Base-by-base conservation (phyloP, 2,797 vertebrate species). In the Luscinia megarhynchos region DNA sequence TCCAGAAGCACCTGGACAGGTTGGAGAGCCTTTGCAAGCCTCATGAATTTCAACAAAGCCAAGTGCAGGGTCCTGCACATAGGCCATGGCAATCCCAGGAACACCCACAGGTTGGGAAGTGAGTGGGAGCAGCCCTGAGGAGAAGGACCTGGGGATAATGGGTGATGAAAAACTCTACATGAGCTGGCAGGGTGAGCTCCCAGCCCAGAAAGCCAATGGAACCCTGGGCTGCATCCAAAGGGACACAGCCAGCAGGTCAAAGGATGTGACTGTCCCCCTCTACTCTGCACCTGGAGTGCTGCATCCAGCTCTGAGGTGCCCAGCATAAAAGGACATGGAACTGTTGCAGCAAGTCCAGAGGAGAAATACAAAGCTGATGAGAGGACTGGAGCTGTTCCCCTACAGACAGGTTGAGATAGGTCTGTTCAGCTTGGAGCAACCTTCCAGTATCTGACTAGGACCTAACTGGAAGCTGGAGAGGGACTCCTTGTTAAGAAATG, bases 131-230 rank as follows among this genome's bases (percentile, higher is more conserved):
- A 70, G 57, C 38, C n/a, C 51, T 45, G 51, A 9, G 3, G 16
- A 76, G 43, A 43, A 55, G 38, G 16, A 26, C 27, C 4, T 57
- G 43, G 11, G 9, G 5, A 6, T 22, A 10, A 24, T 15, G 64
- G 11, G 12, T 63, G 23, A 15, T 63, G 45, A n/a, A n/a, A 76
- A 69, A 7, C 6, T 57, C 22, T 19, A 1, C 3, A 1, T 11
- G 27, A 63, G 36, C 32, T 12, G 6, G 36, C 10, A 43, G 36
- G 1, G 26, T 20, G 22, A 0, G 1, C 3, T 43, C 21, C 18
- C 50, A 72, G 41, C 51, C 18, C 32, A 51, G 58, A 57, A 27
- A 27, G 32, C 27, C 36, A 29, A 11, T 15, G 18, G 36, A 13
- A 6, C 3, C 22, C 26, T 48, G 36, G 15, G 22, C 58, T 63